Evolutionary conservation across 2,113 vertebrate genomes (phyloP), one percentile per base, ranked within the genome.

Genomic region (Rana temporaria): DNA sequence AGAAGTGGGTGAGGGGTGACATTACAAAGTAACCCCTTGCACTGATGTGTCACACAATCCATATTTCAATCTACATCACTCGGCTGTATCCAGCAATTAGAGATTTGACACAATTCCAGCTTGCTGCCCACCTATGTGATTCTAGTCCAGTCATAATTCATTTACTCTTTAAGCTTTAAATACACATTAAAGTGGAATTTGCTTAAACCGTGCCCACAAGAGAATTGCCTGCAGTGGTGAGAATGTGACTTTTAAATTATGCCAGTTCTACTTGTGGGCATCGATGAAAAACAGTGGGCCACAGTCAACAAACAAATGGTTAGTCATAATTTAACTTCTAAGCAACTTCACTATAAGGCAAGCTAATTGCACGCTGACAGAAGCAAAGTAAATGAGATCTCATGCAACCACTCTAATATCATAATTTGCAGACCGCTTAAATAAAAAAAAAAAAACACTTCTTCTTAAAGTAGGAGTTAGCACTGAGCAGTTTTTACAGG

Each of bases 1-100:
- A 15, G 59, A 85, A 52, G 48, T 79, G 84, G 60, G 76, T 74
- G 85, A 62, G 22, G 32, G 84, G 72, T 82, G 79, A 68, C 24
- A 60, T 62, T 81, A 70, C 32, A 70, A 55, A 62, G 32, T 62
- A 34, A 24, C 20, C 67, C 56, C 32, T 34, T 70, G 53, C 52
- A 78, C 18, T 1, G 19, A 78, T 6, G 52, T 38, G 26, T 52
- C 20, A 75, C 26, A 9, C n/a, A 17, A 60, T 60, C n/a, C 17
- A 14, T 30, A 34, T 57, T 32, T 56, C 70, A 57, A 73, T 59
- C 18, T 55, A 24, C 12, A 73, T 73, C 55, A 34, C 56, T 16
- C 17, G 0, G 69, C 16, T 17, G 9, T 24, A 34, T 34, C 8
- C 7, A 22, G 32, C 8, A 75, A 38, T 38, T 32, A 38, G 12